Evolutionary conservation across 2,888 invertebrate species (phyloP), one percentile per base, ranked within the genome.

Genomic region (Drosophila kanekoi): DNA sequence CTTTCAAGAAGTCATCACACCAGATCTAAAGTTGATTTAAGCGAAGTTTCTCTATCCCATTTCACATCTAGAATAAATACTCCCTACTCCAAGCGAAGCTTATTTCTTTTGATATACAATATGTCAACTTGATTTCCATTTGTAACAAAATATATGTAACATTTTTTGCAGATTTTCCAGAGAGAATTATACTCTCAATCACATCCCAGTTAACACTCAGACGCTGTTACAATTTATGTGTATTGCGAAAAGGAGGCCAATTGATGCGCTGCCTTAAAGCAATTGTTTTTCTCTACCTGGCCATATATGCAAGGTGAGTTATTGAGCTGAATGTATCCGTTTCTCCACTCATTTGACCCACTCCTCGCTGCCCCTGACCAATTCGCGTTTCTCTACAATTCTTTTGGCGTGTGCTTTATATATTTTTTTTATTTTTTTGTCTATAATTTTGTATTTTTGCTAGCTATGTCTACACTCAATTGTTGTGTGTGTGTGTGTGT

Each of bases 371-470:
- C 32, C 47, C 23, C 37, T 28, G 38, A 10, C 52, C 67, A 60
- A 54, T 57, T 53, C 43, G 16, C 32, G 41, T 16, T 40, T 51
- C 61, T 45, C 57, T 51, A 23, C 32, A 35, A 40, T 6, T 28
- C 58, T 32, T 41, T 33, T 54, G 23, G 40, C 40, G 49, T 40
- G 47, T 78, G 58, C 53, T 53, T 81, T 78, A 65, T 69, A 79
- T 67, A 35, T 76, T 28, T 28, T 2, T 28, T 2, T 28, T 2
- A 8, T 2, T 28, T 28, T 28, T 28, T 65, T 59, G 53, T 62
- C 67, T 54, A 76, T 73, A 60, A 61, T 72, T 79, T 77, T 66
- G 71, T 73, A 74, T 77, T 82, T 75, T 64, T 28, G 45, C 48
- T n/a, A 44, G 32, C 48, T 45, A 13, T 68, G 14, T 52, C 37